Evolutionary conservation across 2,888 invertebrate genomes (phyloP), one percentile per base, ranked within the genome.

Genomic region (Harpalus rubripes): DNA sequence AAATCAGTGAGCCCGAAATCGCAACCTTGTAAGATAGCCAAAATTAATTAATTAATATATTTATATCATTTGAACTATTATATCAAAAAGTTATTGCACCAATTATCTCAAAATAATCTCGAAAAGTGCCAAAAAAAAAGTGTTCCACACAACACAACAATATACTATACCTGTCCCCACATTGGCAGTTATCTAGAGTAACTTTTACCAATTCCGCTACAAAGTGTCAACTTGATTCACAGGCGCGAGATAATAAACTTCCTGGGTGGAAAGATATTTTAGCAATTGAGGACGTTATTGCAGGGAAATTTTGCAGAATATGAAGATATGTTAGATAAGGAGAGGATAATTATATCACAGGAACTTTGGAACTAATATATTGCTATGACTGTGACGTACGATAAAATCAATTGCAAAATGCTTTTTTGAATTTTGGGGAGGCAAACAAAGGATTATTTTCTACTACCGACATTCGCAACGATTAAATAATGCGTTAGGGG

Each of bases 261-360:
- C 44, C 8, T 52, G 44, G 44, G 10, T 52, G 44, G 44, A 52
- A 52, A 52, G 44, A 52, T 52, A 52, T 52, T 52, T 52, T 12
- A 12, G 44, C 12, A 52, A 52, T 52, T 52, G 44, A 52, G 44
- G 44, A 52, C 44, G 44, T 52, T 52, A 52, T 52, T 52, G 44
- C 44, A 52, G 44, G 44, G 44, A 52, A 52, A 52, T 52, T 52
- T 52, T 52, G 44, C 44, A 52, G 44, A 52, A 52, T 52, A 52
- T 12, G 44, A 4, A 52, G 10, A 52, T 12, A 52, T 4, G 44
- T 52, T 32, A 32, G 32, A 32, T 32, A 32, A 32, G 44, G 44
- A 52, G 44, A 2, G 12, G 44, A 52, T 12, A 52, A 52, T 32
- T 32, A 32, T 32, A 32, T 32, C 32, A 32, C 32, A 32, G 32